Evolutionary conservation across 2,888 invertebrate species (phyloP).

Genomic region (Scrobipalpa atriplicella): DNA sequence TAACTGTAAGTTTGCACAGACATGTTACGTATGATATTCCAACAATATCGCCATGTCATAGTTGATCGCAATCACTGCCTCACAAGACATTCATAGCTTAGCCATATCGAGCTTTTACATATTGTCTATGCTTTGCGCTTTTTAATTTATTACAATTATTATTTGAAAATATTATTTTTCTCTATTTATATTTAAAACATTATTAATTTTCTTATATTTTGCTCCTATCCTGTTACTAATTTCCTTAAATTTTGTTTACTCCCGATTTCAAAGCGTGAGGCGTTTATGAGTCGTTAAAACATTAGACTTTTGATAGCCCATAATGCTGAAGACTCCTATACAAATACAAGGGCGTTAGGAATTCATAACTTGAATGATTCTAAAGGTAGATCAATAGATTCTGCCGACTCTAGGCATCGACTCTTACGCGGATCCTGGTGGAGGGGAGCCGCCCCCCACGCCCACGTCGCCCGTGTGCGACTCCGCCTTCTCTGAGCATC

Average conservation of each 20-base stretch:
- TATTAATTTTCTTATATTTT: slow-evolving; percentile 54
- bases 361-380: not conserved
- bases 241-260: slow-evolving; percentile 36
- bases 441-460: slow-evolving; percentile 74
- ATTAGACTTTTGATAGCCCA: not conserved
- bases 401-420: slow-evolving; percentile 67
- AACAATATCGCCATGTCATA: slow-evolving; percentile 56
- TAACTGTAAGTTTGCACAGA: slow-evolving; percentile 29
- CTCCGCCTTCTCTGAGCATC: slow-evolving; percentile 78
- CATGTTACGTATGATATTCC: slow-evolving; percentile 27
- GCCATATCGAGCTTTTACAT: slow-evolving; percentile 72
- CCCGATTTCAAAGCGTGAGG: slow-evolving; percentile 46
- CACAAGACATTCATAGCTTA: slow-evolving; percentile 82
- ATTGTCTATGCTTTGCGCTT: slow-evolving; percentile 78
- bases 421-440: slow-evolving; percentile 75
- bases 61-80: slow-evolving; percentile 80
- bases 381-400: slow-evolving; percentile 16
- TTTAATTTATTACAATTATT: slow-evolving; percentile 67
- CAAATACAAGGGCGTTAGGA: not conserved
- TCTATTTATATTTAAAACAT: slow-evolving; percentile 53
- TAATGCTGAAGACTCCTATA: not conserved
- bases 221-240: slow-evolving; percentile 40
- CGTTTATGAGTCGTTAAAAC: slow-evolving; percentile 46
- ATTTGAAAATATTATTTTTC: slow-evolving; percentile 50
- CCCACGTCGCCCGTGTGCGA: slow-evolving; percentile 78